Evolutionary conservation across 23 tunicate species (phyloP), one percentile per base, ranked within the genome.

Genomic region (Diplosoma virens): DNA sequence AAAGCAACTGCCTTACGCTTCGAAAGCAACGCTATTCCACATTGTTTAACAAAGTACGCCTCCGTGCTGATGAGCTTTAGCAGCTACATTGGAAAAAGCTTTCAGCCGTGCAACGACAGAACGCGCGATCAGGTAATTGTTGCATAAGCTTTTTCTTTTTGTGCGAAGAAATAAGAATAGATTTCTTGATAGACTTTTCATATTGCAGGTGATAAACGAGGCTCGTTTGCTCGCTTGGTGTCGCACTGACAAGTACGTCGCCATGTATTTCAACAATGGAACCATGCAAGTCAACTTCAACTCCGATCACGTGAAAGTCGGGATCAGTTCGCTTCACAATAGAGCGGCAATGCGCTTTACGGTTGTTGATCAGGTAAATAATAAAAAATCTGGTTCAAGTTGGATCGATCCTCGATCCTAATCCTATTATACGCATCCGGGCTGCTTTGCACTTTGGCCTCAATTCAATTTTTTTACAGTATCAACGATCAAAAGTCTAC

Each of bases 191-290:
- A 41, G 50, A 9, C 50, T n/a, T n/a, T n/a, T n/a, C n/a, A n/a
- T n/a, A n/a, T n/a, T n/a, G n/a, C 56, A 75, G 81, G 75, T 30
- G 6, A 23, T 35, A 29, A 74, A 81, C 18, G 71, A 58, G 5
- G 84, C 75, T 18, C 90, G 97, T 4, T 64, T 92, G 77, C 28
- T 85, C 18, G 76, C 97, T 3, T 92, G 97, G 97, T 54, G 70
- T 45, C 76, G 97, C 25, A 82, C 87, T 22, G 83, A 72, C 59
- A 71, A 92, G 1, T 82, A 76, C 67, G 84, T 92, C 6, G 84
- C 81, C 17, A 92, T 92, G 97, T 92, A 92, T 47, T 70, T 92
- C 30, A 84, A 76, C 78, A 75, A 92, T 60, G 97, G 93, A 47
- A 85, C 92, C 21, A 72, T 92, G 9, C 97, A 92, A 59, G 67